A percentile compares a stretch with the other conserved stretches of the same genome.
These are phyloP conservation scores for Ganaspis brasiliensis DNA, from an alignment of 2,888 invertebrate species.

Conservation along the genomic window DNA sequence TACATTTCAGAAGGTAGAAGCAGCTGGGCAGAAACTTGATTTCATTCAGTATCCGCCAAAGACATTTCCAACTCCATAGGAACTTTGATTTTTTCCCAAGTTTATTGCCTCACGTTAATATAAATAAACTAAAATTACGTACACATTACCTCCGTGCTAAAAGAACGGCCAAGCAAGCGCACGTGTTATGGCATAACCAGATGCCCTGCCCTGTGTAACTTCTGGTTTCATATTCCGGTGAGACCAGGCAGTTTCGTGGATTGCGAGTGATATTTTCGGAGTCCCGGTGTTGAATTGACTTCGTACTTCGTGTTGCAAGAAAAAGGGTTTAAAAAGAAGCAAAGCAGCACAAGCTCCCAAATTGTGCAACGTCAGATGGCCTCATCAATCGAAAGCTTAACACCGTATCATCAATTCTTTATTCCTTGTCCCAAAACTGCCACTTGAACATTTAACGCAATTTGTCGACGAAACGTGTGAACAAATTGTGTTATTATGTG, in stretches of 20 bases:
- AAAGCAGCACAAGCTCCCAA: slow-evolving; percentile 36
- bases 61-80: slow-evolving; percentile 23
- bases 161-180: slow-evolving; percentile 55
- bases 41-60: slow-evolving; percentile 14
- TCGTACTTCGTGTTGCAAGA: slow-evolving; percentile 52
- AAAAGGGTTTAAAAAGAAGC: slow-evolving; percentile 60
- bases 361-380: slow-evolving; percentile 45
- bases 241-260: slow-evolving; percentile 25
- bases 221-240: slow-evolving; percentile 72
- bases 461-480: slow-evolving; percentile 43
- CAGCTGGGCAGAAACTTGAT: not conserved
- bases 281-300: slow-evolving; percentile 48
- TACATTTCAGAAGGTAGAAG: too few relatives aligned
- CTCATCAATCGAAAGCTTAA: slow-evolving; percentile 28
- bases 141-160: slow-evolving; percentile 53
- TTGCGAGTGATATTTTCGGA: slow-evolving; percentile 73
- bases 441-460: slow-evolving; percentile 32
- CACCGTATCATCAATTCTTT: slow-evolving; percentile 18
- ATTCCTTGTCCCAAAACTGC: slow-evolving; percentile 23
- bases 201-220: slow-evolving; percentile 73
- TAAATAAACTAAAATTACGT: slow-evolving; percentile 48
- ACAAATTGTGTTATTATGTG: not conserved
- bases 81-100: slow-evolving; percentile 26
- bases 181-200: slow-evolving; percentile 76
- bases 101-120: slow-evolving; percentile 40